Evolutionary conservation across 1,140 invertebrate species (phyloP), one percentile per base, ranked within the genome.

Genomic region (Phthorimaea operculella): DNA sequence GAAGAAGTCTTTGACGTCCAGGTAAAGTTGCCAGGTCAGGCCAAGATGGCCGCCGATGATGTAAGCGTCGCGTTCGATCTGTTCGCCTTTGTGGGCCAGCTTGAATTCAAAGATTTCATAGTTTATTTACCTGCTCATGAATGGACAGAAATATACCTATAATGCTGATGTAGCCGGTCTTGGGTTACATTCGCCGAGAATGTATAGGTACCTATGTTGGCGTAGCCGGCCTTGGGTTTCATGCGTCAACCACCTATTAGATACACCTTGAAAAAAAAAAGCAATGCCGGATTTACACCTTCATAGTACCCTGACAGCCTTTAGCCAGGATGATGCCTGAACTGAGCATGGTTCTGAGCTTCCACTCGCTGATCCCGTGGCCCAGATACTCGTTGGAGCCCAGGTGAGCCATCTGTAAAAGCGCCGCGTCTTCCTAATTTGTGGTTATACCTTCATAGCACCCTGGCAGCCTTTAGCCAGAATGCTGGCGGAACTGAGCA

Each of bases 1-100:
- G 62, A 68, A 85, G 51, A 76, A 83, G 83, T 70, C 90, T 77
- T 72, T 91, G 75, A 65, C 88, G 69, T 78, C 87, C 79, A 64
- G 57, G 55, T 82, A 76, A 1, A 90, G 87, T 88, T 96, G 94
- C 90, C 92, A 94, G 55, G 93, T 91, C 42, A 95, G 86, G 34
- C 93, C 93, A 45, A 96, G 86, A 83, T 96, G 92, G 71, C 92
- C 91, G 7, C 95, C 95, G 86, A 96, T 94, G 59, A 90, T 86
- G 71, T 92, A 94, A 1, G 93, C 95, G 56, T 90, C 86, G 36
- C 88, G 77, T 69, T 92, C 90, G 33, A 90, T 73, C 17, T 88
- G 81, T 56, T 88, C 76, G 9, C 87, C 86, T 64, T 94, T 92
- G 10, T 89, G 89, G 17, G 92, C 93, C 21, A 97, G 83, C 74